Evolutionary conservation across 2,888 invertebrate genomes (phyloP).

Genomic region (Tryphoninae sp.): DNA sequence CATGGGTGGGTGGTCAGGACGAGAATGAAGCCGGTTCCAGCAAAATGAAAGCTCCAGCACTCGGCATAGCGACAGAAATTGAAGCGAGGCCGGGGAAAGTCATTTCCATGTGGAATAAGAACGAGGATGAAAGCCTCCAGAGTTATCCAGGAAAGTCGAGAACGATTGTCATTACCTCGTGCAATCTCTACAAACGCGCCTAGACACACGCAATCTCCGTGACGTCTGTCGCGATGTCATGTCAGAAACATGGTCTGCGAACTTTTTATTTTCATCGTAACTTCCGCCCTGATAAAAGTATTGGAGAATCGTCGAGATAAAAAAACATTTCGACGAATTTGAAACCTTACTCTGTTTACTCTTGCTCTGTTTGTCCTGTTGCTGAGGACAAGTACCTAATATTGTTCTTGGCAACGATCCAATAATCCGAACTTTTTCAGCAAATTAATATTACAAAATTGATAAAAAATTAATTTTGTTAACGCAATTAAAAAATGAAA

Average conservation of each 20-base stretch:
- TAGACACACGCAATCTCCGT: not conserved
- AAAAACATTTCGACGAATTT: too few relatives aligned
- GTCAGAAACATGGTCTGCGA: not conserved
- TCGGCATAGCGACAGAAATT: slow-evolving; percentile 23
- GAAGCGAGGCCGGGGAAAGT: slow-evolving; percentile 9
- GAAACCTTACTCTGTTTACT: too few relatives aligned
- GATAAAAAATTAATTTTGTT: too few relatives aligned
- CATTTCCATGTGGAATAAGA: slow-evolving; percentile 48
- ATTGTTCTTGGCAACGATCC: too few relatives aligned
- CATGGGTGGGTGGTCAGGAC: not conserved
- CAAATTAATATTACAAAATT: too few relatives aligned
- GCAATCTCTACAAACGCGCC: not conserved
- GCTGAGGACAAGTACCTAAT: too few relatives aligned
- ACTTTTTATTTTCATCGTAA: not conserved
- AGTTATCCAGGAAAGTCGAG: slow-evolving; percentile 8
- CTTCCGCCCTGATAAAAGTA: not conserved
- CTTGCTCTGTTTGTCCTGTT: too few relatives aligned
- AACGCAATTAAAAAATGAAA: not conserved
- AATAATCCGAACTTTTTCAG: too few relatives aligned
- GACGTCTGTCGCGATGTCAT: not conserved
- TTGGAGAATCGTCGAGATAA: too few relatives aligned
- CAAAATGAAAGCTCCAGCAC: slow-evolving; percentile 3
- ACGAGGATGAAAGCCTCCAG: slow-evolving; percentile 6
- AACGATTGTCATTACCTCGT: slow-evolving; percentile 31
- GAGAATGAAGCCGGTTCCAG: slow-evolving; percentile 28